Evolutionary conservation across 2,113 vertebrate species (phyloP).

Genomic region (Platycercus adscitus): DNA sequence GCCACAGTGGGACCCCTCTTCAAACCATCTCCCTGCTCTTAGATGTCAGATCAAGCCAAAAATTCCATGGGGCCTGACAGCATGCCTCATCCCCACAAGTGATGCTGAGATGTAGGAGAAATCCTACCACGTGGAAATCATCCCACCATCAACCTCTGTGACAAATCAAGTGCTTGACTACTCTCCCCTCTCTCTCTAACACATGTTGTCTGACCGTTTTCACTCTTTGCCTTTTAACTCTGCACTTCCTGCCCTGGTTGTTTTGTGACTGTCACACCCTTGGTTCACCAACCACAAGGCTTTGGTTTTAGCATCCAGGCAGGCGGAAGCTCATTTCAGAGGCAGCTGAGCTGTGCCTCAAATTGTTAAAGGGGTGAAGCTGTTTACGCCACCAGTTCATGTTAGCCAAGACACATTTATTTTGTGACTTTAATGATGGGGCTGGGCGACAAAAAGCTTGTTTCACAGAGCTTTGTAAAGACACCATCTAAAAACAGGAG

Average conservation of each 20-base stretch:
- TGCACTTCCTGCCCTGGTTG: neutral
- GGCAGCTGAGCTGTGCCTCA: neutral
- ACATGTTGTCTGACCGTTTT: neutral
- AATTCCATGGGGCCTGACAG: neutral
- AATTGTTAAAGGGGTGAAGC: slow-evolving; percentile 31
- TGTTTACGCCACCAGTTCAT: neutral
- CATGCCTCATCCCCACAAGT: neutral
- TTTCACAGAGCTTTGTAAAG: neutral
- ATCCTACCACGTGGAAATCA: neutral
- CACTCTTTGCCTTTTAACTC: neutral
- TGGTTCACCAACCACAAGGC: neutral
- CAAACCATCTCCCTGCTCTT: neutral
- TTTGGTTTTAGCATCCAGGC: slow-evolving; percentile 18
- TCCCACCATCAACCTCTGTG: neutral
- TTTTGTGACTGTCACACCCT: slow-evolving; percentile 37
- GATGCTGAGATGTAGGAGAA: neutral
- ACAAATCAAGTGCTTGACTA: neutral
- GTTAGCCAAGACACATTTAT: neutral
- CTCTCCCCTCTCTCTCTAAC: neutral
- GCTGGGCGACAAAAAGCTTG: neutral
- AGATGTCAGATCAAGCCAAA: neutral
- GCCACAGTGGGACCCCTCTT: neutral
- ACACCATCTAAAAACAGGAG: neutral
- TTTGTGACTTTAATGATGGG: neutral
- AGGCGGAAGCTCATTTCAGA: slow-evolving; percentile 30